A percentile compares a stretch with the other conserved stretches of the same genome.
Conservation (phyloP, 2,113 vertebrate species). For the Ctenomys sociabilis region DNA sequence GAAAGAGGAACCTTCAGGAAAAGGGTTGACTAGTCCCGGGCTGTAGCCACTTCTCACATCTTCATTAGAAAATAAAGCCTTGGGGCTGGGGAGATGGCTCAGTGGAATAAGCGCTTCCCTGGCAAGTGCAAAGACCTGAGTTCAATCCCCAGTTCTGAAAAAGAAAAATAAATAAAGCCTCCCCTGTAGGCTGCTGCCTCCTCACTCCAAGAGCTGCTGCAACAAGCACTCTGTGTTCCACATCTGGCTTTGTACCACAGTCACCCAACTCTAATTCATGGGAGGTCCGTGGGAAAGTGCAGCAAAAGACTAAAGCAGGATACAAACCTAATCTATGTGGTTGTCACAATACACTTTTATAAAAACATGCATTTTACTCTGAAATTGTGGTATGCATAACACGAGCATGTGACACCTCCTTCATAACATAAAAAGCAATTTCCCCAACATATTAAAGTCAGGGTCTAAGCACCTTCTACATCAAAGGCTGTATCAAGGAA, state of each 20-base stretch:
- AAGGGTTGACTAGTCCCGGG: not conserved
- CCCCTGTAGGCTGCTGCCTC: not conserved
- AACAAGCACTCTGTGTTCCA: not conserved
- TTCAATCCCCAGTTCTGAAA: too few species aligned
- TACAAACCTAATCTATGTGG: not conserved
- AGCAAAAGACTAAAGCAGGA: not conserved
- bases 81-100: too few species aligned
- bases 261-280: fast-evolving
- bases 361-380: constrained; percentile 25
- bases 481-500: not conserved
- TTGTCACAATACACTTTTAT: constrained; percentile 19
- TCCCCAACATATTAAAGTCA: constrained; percentile 30
- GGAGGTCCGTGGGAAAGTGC: not conserved
- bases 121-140: too few species aligned
- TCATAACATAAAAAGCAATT: constrained; percentile 46
- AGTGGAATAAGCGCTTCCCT: too few species aligned
- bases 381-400: not conserved
- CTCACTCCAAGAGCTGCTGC: not conserved
- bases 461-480: not conserved
- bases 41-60: not conserved
- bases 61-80: not conserved
- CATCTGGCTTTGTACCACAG: not conserved
- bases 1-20: not conserved
- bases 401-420: not conserved
- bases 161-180: constrained; percentile 7